Evolutionary conservation across 92 coral and sea anemone species (phyloP).

Genomic region (Epizoanthus scotinus): DNA sequence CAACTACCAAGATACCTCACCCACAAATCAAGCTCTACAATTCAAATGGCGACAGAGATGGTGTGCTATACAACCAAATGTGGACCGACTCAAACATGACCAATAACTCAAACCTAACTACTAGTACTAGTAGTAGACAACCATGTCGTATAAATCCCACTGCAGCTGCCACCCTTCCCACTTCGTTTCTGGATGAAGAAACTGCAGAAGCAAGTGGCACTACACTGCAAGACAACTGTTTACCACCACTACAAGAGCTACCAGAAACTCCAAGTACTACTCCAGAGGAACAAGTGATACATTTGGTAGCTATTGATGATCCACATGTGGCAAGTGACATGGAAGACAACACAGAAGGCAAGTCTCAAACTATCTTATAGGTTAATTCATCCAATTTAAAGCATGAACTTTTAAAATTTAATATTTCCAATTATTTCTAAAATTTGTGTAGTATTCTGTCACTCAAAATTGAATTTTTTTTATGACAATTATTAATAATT

Average conservation of each 20-base stretch:
- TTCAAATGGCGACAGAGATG: slow-evolving; percentile 19
- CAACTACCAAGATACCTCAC: slow-evolving; percentile 24
- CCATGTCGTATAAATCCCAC: background rate
- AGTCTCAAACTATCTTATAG: too few species aligned
- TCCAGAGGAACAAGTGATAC: slow-evolving; percentile 13
- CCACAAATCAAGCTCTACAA: slow-evolving; percentile 27
- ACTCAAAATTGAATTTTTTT: too few species aligned
- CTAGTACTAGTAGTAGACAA: background rate
- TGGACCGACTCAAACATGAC: background rate
- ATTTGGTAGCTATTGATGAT: slow-evolving; percentile 5
- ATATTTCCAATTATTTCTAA: too few species aligned
- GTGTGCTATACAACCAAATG: slow-evolving; percentile 4
- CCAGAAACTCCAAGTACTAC: too few species aligned
- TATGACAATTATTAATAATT: too few species aligned
- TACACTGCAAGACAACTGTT: background rate
- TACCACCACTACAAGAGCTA: background rate
- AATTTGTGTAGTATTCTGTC: too few species aligned
- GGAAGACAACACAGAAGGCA: slow-evolving; percentile 18
- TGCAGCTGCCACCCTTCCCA: slow-evolving; percentile 8
- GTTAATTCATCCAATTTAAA: too few species aligned
- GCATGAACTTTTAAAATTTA: too few species aligned
- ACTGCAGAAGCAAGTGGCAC: background rate
- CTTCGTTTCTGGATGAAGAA: too few species aligned
- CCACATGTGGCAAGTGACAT: background rate
- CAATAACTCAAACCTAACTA: background rate